Conservation (phyloP, 92 coral and sea anemone genomes). For the Micromussa lordhowensis region DNA sequence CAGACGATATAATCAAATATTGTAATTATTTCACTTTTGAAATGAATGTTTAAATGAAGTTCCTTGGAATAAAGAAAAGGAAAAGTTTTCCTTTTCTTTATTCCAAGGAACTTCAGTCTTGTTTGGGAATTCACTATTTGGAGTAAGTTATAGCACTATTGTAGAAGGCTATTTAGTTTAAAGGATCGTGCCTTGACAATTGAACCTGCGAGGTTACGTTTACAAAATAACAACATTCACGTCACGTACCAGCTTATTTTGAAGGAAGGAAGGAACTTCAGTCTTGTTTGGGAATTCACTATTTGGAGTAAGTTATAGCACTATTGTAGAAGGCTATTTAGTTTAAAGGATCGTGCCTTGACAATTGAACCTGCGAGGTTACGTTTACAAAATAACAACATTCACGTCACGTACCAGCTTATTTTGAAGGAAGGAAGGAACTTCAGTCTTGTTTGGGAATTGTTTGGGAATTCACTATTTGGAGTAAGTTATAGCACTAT, state of each 20-base stretch:
- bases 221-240: constrained; percentile 5
- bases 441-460: neutral
- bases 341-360: neutral
- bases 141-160: too few species aligned
- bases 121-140: neutral
- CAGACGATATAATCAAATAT: neutral
- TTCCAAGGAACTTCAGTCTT: too few species aligned
- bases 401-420: constrained; percentile 36
- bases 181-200: neutral
- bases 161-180: neutral
- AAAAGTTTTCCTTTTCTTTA: neutral
- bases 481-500: too few species aligned
- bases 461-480: neutral
- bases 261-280: neutral
- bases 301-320: too few species aligned
- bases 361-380: constrained; percentile 2
- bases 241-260: constrained; percentile 41
- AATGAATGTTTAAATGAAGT: constrained; percentile 12
- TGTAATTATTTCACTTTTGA: neutral
- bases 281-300: neutral
- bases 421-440: neutral
- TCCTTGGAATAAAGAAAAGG: too few species aligned
- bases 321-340: neutral
- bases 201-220: constrained; percentile 18
- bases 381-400: constrained; percentile 21